Evolutionary conservation across 2,888 invertebrate genomes (phyloP).

Genomic region (Antitype chi): DNA sequence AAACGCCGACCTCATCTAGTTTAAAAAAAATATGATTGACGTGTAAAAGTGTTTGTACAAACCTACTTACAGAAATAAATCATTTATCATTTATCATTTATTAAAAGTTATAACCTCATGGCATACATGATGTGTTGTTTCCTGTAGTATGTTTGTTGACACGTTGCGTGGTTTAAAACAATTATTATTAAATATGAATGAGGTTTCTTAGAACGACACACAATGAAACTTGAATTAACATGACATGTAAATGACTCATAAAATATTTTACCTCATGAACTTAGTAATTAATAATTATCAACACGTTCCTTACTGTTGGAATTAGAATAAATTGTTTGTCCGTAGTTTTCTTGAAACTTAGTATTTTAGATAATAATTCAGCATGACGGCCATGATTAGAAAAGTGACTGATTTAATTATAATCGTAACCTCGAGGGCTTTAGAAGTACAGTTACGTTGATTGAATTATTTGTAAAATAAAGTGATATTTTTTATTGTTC

Average conservation of each 20-base stretch:
- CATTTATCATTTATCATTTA: too few species aligned
- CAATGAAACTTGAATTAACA: constrained; percentile 75
- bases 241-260: constrained; percentile 63
- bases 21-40: too few species aligned
- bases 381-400: constrained; percentile 46
- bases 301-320: constrained; percentile 48
- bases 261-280: constrained; percentile 63
- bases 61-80: too few species aligned
- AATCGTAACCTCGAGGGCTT: constrained; percentile 49
- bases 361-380: constrained; percentile 52
- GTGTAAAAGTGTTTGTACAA: too few species aligned
- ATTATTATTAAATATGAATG: constrained; percentile 86
- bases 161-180: constrained; percentile 71
- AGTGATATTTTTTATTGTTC: constrained; percentile 14
- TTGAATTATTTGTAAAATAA: constrained; percentile 31
- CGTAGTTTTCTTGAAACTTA: constrained; percentile 31
- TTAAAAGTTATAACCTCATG: constrained; percentile 33
- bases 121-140: constrained; percentile 62
- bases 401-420: constrained; percentile 54
- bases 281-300: constrained; percentile 56
- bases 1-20: too few species aligned
- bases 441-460: constrained; percentile 27
- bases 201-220: constrained; percentile 79
- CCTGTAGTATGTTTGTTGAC: constrained; percentile 69
- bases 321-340: constrained; percentile 45